Conservation (phyloP, 2,797 vertebrate genomes). For the Cossypha polioptera region DNA sequence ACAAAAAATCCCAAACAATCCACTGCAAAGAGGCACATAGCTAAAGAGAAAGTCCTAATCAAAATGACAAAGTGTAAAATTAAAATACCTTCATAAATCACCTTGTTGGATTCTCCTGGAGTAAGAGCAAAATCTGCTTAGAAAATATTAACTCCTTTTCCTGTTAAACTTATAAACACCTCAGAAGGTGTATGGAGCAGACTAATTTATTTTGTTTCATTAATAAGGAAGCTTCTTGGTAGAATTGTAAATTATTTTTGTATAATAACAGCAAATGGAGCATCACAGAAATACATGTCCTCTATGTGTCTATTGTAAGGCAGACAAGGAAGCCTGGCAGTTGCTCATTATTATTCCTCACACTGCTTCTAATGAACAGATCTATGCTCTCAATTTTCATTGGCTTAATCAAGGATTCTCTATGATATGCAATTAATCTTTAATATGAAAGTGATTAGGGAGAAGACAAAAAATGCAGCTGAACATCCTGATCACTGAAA, state of each 20-base stretch:
- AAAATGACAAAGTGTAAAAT: not conserved
- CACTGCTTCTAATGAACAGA: not conserved
- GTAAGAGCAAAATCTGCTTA: not conserved
- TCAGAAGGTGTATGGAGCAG: not conserved
- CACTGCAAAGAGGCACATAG: rapidly evolving
- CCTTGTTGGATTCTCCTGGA: not conserved
- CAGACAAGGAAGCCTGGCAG: not conserved
- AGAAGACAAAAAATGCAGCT: constrained; percentile 19
- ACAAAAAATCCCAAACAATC: not conserved
- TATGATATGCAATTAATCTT: constrained; percentile 58
- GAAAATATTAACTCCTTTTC: not conserved
- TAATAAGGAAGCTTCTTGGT: not conserved
- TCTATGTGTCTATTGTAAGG: not conserved
- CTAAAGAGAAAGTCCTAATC: not conserved
- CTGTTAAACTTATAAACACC: not conserved
- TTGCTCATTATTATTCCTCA: constrained; percentile 38
- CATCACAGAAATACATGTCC: not conserved
- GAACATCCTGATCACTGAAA: not conserved
- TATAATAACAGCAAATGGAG: not conserved
- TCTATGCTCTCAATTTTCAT: constrained; percentile 40
- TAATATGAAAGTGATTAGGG: constrained; percentile 39
- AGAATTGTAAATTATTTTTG: not conserved
- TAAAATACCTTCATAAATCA: not conserved
- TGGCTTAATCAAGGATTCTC: constrained; percentile 59
- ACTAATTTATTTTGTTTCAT: not conserved